Conservation (phyloP, 2,888 invertebrate species). For the Perithous albicinctus region DNA sequence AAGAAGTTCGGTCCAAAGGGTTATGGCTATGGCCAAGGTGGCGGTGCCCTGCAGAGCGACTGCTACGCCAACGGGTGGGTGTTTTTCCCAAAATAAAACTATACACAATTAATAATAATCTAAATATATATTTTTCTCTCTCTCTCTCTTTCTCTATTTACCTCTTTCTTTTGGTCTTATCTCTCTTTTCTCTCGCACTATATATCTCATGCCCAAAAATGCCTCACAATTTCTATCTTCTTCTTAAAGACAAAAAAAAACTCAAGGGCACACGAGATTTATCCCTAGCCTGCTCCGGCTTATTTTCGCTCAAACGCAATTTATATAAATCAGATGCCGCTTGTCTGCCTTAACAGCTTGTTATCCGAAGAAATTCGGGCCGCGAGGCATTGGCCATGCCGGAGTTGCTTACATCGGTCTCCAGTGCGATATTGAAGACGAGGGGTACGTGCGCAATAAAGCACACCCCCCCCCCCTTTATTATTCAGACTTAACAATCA, state of each 20-base stretch:
- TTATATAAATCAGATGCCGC: constrained; percentile 65
- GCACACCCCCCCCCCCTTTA: constrained; percentile 17
- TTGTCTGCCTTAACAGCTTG: constrained; percentile 89
- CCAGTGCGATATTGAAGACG: constrained; percentile 93
- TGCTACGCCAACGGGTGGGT: constrained; percentile 93
- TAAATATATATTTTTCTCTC: constrained; percentile 22
- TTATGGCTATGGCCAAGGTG: constrained; percentile 98
- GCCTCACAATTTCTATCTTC: constrained; percentile 37
- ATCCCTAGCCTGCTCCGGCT: constrained; percentile 62
- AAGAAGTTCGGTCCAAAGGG: constrained; percentile 99
- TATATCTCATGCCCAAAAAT: constrained; percentile 40
- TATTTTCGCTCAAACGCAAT: constrained; percentile 52
- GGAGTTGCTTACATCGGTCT: constrained; percentile 94
- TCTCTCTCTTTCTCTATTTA: too few species aligned
- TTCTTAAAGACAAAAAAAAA: constrained; percentile 62
- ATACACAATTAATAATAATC: constrained; percentile 35
- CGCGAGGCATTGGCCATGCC: constrained; percentile 96
- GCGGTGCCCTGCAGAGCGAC: constrained; percentile 96
- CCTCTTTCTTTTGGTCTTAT: constrained; percentile 11
- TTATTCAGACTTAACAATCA: constrained; percentile 26
- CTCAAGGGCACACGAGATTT: constrained; percentile 69
- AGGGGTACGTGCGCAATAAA: constrained; percentile 80
- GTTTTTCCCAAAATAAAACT: constrained; percentile 63
- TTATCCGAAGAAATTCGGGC: constrained; percentile 98
- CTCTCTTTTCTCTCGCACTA: constrained; percentile 28